These are phyloP conservation scores for Agonopterix arenella DNA, from an alignment of 2,888 invertebrate species.

Conservation along the genomic window DNA sequence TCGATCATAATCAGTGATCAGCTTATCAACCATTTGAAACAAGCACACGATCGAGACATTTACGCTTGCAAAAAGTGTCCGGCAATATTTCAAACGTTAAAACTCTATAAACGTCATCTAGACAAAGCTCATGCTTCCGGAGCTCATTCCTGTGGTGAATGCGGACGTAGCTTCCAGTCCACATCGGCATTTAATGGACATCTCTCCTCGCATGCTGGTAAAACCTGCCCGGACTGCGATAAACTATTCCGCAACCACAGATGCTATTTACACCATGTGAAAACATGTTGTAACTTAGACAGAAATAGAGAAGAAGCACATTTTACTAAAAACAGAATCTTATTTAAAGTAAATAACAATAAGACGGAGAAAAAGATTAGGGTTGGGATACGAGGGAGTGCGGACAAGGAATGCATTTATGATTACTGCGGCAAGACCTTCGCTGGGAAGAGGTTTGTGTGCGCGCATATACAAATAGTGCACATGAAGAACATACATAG, in stretches of 20 bases:
- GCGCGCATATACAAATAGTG: conserved; percentile 61
- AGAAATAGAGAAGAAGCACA: conserved; percentile 24
- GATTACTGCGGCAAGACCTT: conserved; percentile 59
- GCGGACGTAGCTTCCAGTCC: conserved; percentile 46
- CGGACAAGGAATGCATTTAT: conserved; percentile 44
- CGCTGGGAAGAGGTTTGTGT: conserved; percentile 49
- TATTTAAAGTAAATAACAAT: conserved; percentile 36
- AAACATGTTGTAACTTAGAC: conserved; percentile 46
- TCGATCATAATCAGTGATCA: conserved; percentile 43
- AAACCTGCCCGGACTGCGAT: conserved; percentile 51
- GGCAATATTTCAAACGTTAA: conserved; percentile 30
- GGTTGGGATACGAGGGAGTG: conserved; percentile 50
- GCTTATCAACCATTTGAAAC: conserved; percentile 37
- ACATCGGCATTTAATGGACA: conserved; percentile 45
- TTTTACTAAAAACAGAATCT: conserved; percentile 31
- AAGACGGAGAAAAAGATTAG: conserved; percentile 31
- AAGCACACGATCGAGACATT: conserved; percentile 28
- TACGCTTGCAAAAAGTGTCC: conserved; percentile 53
- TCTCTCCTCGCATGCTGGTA: conserved; percentile 35
- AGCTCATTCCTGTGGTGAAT: conserved; percentile 48
- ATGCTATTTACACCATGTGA: conserved; percentile 53
- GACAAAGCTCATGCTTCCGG: conserved; percentile 36
- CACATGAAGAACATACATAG: conserved; percentile 56
- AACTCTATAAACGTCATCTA: conserved; percentile 32
- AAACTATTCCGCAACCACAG: conserved; percentile 48